Evolutionary conservation across 1,140 invertebrate species (phyloP).

Genomic region (Rhopalosiphum padi): DNA sequence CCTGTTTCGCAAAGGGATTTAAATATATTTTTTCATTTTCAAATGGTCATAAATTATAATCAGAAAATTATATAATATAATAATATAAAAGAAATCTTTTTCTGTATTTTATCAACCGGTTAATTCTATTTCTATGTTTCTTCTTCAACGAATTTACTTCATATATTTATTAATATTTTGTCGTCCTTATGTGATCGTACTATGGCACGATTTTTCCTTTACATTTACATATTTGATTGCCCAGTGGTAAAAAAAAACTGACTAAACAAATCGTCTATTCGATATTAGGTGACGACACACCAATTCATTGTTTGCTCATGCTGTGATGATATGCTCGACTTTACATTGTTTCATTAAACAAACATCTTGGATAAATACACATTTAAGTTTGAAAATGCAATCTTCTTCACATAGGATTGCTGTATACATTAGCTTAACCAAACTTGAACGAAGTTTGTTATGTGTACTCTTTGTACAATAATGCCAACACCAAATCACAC

Average conservation of each 20-base stretch:
- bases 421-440: background rate
- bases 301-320: background rate
- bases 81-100: background rate
- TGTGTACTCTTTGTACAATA: background rate
- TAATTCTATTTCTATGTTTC: background rate
- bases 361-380: slow-evolving; percentile 11
- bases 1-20: background rate
- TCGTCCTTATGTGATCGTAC: background rate
- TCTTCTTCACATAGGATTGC: background rate
- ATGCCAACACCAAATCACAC: background rate
- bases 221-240: slow-evolving; percentile 1
- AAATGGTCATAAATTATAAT: slow-evolving; percentile 32
- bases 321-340: background rate
- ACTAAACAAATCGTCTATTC: background rate
- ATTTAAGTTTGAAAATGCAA: background rate
- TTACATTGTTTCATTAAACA: background rate
- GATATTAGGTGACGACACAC: background rate
- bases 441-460: background rate
- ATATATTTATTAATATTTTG: background rate
- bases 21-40: background rate
- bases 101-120: background rate
- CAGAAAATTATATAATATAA: background rate
- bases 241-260: background rate
- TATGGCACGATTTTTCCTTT: background rate
- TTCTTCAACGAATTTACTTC: background rate